phyloP scores from a whole-genome alignment of 2,888 invertebrate species.

The Tiliacea aurago region DNA sequence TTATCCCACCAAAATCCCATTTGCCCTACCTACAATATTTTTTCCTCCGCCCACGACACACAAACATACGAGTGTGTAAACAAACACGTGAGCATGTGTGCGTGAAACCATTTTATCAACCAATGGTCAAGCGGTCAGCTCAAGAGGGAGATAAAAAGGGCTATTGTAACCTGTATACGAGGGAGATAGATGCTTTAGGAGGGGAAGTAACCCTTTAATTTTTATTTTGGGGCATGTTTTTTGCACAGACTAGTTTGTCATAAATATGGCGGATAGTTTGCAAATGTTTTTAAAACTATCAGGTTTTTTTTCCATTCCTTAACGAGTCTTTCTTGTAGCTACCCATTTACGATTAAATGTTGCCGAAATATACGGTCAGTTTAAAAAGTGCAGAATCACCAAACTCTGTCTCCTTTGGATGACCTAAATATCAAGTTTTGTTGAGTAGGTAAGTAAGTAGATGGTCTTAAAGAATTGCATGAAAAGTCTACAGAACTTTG shows the following conservation, averaged over 20 bases:
- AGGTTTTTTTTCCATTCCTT: neutral
- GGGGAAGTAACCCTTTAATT: conserved; percentile 62
- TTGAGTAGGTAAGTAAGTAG: too few species aligned
- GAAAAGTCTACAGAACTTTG: neutral
- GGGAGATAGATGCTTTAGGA: conserved; percentile 53
- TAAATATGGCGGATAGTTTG: conserved; percentile 28
- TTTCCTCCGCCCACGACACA: conserved; percentile 59
- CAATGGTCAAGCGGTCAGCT: conserved; percentile 88
- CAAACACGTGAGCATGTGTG: conserved; percentile 44
- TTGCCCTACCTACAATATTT: conserved; percentile 35
- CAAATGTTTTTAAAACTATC: neutral
- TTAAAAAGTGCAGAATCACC: neutral
- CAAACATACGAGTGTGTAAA: conserved; percentile 14
- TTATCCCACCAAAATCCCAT: conserved; percentile 20
- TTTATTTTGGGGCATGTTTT: conserved; percentile 54
- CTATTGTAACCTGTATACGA: conserved; percentile 41
- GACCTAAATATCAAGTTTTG: neutral
- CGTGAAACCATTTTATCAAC: conserved; percentile 69
- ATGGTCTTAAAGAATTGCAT: conserved; percentile 6
- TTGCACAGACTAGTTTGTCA: conserved; percentile 38
- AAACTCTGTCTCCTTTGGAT: too few species aligned
- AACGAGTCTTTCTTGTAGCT: too few species aligned
- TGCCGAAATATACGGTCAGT: neutral
- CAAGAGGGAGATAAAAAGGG: conserved; percentile 70
- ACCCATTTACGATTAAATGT: too few species aligned